Base-by-base conservation (phyloP, 2,113 vertebrate genomes). In the Prolemur simus region DNA sequence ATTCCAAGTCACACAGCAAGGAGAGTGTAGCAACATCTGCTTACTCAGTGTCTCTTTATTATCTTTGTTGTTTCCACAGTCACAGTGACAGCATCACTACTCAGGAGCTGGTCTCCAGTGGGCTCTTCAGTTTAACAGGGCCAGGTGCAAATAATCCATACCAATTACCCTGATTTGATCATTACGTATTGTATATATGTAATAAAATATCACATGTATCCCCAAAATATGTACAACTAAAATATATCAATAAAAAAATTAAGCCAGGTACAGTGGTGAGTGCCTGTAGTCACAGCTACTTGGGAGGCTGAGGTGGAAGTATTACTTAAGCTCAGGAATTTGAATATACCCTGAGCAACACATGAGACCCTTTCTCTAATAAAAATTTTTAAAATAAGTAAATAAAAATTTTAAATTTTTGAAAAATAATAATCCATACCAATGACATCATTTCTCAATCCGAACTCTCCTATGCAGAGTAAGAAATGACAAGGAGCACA, bases 31-130 rank as follows among this genome's bases (percentile, higher is more conserved):
- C 29, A 77, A 54, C 91, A 93, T 83, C 73, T 97, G 87, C 39
- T 69, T 86, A 42, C 77, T 85, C 88, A 68, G 47, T 71, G 85
- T 83, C 73, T 96, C 47, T 71, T 68, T 29, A 39, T 87, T 88
- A 95, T 52, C 52, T 63, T 74, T 87, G 69, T 94, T 64, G 78
- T 77, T 81, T 42, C 78, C 9, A 63, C 18, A 34, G 20, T 25
- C 49, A 2, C 13, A 12, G 18, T 49, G 86, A 91, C 56, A 93
- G 39, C 21, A 64, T 58, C 66, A 64, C 27, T 54, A 27, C 73
- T 37, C 68, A 69, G 77, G 17, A 78, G 60, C 34, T 86, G 17
- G 60, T 82, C 77, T 76, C 87, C 64, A 63, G 76, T 60, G 45
- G 0, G 9, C 47, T 42, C 54, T 84, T 74, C 3, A 81, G 15